Evolutionary conservation across 2,797 vertebrate species (phyloP).

Genomic region (Erethizon dorsatum): DNA sequence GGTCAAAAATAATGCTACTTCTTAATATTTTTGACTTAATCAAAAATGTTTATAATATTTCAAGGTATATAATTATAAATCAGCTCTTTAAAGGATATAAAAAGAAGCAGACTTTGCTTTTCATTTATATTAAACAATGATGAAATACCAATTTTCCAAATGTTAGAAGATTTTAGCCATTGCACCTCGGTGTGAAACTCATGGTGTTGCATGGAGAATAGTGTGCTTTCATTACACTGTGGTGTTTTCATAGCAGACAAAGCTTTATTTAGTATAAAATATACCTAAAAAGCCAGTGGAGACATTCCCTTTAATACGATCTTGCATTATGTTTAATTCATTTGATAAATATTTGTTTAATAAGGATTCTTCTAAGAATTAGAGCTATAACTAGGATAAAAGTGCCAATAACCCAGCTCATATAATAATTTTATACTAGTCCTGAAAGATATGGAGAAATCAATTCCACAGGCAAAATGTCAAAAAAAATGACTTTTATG

Average conservation of each 20-base stretch:
- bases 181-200: background rate
- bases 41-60: background rate
- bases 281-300: background rate
- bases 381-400: background rate
- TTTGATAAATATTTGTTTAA: background rate
- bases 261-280: background rate
- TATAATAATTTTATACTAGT: background rate
- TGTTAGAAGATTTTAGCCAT: background rate
- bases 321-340: background rate
- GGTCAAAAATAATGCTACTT: constrained; percentile 24
- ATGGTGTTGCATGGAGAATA: background rate
- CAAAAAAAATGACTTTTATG: background rate
- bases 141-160: background rate
- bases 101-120: background rate
- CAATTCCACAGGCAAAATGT: background rate
- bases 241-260: background rate
- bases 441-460: background rate
- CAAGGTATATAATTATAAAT: constrained; percentile 3
- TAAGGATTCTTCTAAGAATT: background rate
- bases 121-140: background rate
- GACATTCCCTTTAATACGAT: background rate
- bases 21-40: constrained; percentile 6
- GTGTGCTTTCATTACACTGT: background rate
- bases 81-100: background rate
- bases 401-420: background rate